Evolutionary conservation across 2,113 vertebrate genomes (phyloP).

Genomic region (Silurus asotus): DNA sequence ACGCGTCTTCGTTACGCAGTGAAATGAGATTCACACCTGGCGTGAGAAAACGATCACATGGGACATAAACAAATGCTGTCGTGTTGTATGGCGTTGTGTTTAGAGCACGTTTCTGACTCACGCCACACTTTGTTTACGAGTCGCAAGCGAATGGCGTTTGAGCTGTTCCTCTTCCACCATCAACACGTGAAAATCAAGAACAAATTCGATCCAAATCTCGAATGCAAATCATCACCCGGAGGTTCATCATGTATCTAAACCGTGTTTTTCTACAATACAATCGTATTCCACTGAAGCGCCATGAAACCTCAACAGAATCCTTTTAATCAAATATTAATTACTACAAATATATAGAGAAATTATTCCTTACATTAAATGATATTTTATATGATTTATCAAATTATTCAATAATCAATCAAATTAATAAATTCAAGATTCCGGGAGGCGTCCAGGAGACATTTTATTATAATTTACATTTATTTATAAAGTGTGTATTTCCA

Average conservation of each 20-base stretch:
- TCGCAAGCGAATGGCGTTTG: neutral
- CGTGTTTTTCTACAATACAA: neutral
- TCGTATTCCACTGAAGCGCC: no score
- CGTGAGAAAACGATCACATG: neutral
- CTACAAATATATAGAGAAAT: no score
- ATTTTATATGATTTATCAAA: neutral
- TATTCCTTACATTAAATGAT: neutral
- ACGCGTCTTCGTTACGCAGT: neutral
- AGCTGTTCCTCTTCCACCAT: neutral
- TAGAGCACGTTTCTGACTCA: neutral
- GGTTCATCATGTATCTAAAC: neutral
- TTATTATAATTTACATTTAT: no score
- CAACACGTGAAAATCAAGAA: neutral
- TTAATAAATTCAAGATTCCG: neutral
- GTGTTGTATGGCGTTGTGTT: neutral
- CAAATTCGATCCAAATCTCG: neutral
- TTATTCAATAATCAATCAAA: neutral
- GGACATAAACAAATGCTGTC: neutral
- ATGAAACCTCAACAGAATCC: neutral
- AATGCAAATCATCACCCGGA: neutral
- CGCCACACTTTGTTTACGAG: neutral
- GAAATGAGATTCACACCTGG: neutral
- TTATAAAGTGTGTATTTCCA: no score
- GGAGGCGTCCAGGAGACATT: no score
- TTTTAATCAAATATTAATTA: neutral